These are phyloP conservation scores for Nannobrachium achirus DNA, from an alignment of 2,113 vertebrate genomes.

Conservation along the genomic window DNA sequence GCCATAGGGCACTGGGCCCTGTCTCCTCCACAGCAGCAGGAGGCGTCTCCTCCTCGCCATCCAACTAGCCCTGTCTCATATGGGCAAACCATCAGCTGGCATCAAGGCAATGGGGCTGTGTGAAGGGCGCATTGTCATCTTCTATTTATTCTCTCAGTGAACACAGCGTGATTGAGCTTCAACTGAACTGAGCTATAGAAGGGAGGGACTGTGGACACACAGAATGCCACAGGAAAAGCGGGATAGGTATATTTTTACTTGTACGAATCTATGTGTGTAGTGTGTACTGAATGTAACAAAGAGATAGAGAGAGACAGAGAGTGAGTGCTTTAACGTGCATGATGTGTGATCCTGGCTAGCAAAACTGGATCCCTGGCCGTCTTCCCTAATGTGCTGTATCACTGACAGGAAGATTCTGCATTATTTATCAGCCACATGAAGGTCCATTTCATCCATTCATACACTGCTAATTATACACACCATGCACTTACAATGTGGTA, in stretches of 20 bases:
- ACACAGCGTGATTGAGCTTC: slow-evolving; percentile 8
- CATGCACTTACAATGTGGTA: neutral
- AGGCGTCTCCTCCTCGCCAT: slow-evolving; percentile 21
- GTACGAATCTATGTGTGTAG: slow-evolving; percentile 4
- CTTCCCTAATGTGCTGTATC: slow-evolving; percentile 49
- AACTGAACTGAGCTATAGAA: neutral
- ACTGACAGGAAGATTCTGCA: slow-evolving; percentile 73
- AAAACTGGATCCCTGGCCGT: slow-evolving; percentile 31
- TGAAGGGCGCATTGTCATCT: slow-evolving; percentile 47
- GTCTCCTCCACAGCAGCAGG: slow-evolving; percentile 42
- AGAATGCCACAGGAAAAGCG: no score
- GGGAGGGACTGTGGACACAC: no score
- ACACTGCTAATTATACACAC: slow-evolving; percentile 36
- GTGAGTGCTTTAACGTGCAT: slow-evolving; percentile 2
- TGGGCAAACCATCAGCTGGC: slow-evolving; percentile 28
- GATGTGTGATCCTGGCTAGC: neutral
- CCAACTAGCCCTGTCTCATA: slow-evolving; percentile 18
- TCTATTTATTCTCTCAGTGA: slow-evolving; percentile 33
- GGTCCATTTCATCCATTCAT: slow-evolving; percentile 55
- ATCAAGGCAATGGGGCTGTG: slow-evolving; percentile 20
- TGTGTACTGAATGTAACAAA: neutral
- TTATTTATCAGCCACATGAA: slow-evolving; percentile 75
- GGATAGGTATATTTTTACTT: neutral
- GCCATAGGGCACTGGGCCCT: slow-evolving; percentile 29
- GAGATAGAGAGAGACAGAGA: no score